phyloP scores from a whole-genome alignment of 2,888 invertebrate genomes.

The Orthosia gracilis region DNA sequence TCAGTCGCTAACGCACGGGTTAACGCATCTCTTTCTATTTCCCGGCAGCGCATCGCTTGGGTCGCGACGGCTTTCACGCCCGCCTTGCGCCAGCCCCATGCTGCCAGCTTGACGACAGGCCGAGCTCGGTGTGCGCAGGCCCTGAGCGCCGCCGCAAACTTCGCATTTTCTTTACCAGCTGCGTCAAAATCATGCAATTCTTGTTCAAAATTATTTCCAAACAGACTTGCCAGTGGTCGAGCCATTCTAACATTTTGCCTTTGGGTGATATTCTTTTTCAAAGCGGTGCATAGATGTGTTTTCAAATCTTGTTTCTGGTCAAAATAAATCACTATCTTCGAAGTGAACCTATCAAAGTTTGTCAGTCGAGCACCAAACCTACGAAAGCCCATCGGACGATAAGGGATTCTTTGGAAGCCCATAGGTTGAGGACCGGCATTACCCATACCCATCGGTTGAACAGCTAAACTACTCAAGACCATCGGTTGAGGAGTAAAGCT shows the following conservation, averaged over 20 bases:
- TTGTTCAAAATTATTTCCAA: constrained; percentile 47
- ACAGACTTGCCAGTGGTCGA: constrained; percentile 56
- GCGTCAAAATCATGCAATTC: constrained; percentile 59
- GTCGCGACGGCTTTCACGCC: constrained; percentile 79
- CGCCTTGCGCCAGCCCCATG: constrained; percentile 72
- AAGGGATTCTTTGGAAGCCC: neutral
- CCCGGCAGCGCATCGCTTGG: constrained; percentile 69
- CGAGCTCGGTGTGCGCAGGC: constrained; percentile 74
- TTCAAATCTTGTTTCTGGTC: constrained; percentile 75
- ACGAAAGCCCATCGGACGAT: neutral
- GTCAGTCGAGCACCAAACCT: constrained; percentile 44
- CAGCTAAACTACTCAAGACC: neutral
- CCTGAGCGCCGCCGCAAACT: constrained; percentile 70
- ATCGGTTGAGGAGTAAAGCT: neutral
- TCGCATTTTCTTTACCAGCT: constrained; percentile 39
- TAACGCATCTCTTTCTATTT: constrained; percentile 60
- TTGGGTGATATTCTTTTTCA: constrained; percentile 37
- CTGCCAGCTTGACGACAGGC: constrained; percentile 70
- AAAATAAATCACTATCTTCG: constrained; percentile 76
- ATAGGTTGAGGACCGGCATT: neutral
- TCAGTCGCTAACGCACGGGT: constrained; percentile 68
- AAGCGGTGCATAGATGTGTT: constrained; percentile 56
- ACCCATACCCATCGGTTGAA: neutral
- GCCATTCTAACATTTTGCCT: constrained; percentile 44
- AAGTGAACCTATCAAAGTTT: constrained; percentile 71